Percentiles rank a stretch among this genome's conserved stretches.
phyloP scores from a whole-genome alignment of 2,797 vertebrate species.

The Fistularia tabacaria region DNA sequence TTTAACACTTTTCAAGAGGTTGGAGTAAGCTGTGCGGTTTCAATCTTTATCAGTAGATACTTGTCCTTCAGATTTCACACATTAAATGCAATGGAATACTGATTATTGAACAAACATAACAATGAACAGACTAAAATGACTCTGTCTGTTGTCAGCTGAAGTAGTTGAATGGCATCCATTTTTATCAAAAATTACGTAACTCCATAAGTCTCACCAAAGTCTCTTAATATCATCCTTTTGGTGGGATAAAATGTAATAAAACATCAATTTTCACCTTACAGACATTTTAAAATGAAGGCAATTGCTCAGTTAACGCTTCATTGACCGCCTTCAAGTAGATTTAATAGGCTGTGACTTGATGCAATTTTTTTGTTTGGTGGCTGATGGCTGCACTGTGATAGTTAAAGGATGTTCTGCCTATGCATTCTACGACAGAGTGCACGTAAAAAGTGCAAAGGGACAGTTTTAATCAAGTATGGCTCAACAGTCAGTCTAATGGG shows the following conservation, averaged over 20 bases:
- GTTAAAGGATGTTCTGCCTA: slow-evolving; percentile 13
- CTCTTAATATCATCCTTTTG: slow-evolving; percentile 25
- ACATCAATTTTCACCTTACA: slow-evolving; percentile 23
- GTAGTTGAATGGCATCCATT: slow-evolving; percentile 12
- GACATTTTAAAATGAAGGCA: slow-evolving; percentile 9
- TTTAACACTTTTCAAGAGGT: no score
- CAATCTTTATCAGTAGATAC: no score
- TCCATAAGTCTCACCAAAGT: slow-evolving; percentile 6
- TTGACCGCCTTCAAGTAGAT: slow-evolving; percentile 29
- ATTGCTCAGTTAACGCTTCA: slow-evolving; percentile 27
- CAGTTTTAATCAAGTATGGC: slow-evolving; percentile 47
- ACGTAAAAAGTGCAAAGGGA: slow-evolving; percentile 23
- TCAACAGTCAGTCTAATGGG: slow-evolving; percentile 48
- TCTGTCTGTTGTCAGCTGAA: slow-evolving; percentile 15
- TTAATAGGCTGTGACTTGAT: slow-evolving; percentile 43
- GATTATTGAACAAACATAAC: no score
- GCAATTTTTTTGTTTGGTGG: slow-evolving; percentile 33
- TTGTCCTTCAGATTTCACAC: no score
- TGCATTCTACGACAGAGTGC: slow-evolving; percentile 1
- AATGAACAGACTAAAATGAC: slow-evolving; percentile 16
- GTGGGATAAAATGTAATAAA: slow-evolving; percentile 22
- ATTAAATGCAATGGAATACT: no score
- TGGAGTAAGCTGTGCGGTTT: no score
- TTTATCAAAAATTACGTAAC: slow-evolving; percentile 12
- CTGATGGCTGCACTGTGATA: slow-evolving; percentile 21